phyloP scores from a whole-genome alignment of 2,888 invertebrate genomes.

The Sepioteuthis lessoniana region DNA sequence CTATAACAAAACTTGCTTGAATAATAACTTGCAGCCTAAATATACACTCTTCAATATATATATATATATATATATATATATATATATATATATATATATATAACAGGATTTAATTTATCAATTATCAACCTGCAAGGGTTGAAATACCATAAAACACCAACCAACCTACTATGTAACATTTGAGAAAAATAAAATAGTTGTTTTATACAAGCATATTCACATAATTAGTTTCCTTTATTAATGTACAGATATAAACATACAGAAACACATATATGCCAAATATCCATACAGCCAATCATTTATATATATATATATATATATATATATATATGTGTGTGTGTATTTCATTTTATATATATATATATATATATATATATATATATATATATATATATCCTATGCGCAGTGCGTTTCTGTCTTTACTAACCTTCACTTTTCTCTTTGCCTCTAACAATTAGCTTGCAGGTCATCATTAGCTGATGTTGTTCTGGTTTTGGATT shows the following conservation, averaged over 20 bases:
- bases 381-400: background rate
- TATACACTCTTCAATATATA: no score
- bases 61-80: no score
- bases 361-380: background rate
- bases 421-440: constrained; percentile 37
- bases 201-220: background rate
- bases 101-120: no score
- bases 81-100: no score
- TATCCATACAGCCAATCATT: background rate
- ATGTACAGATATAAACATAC: background rate
- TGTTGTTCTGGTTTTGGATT: constrained; percentile 62
- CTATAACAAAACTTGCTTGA: no score
- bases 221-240: background rate
- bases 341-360: background rate
- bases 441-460: constrained; percentile 39
- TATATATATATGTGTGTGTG: background rate
- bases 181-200: background rate
- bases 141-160: no score
- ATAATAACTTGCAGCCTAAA: no score
- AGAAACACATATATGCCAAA: background rate
- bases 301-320: background rate
- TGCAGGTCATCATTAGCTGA: constrained; percentile 50
- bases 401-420: constrained; percentile 18
- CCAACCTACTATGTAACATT: background rate
- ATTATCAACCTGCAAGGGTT: no score